Percentiles rank a stretch among this genome's conserved stretches.
Conservation (phyloP, 2,113 vertebrate species). For the Phalacrocorax pelagicus region DNA sequence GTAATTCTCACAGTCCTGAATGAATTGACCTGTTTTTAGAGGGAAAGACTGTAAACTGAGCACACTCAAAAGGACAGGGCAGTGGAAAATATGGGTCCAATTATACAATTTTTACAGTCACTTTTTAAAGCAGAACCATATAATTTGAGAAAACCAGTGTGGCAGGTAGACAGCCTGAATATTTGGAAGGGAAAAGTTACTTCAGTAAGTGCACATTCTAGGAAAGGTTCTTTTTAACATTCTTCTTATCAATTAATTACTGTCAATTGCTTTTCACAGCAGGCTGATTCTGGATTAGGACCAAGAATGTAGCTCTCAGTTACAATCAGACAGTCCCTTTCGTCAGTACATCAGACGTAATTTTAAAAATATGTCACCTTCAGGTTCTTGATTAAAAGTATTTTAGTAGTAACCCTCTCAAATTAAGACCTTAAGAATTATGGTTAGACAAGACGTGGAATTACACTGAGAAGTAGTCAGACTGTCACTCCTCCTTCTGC, state of each 20-base stretch:
- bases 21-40: not conserved
- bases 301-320: not conserved
- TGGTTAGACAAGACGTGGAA: not conserved
- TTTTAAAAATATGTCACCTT: not conserved
- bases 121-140: not conserved
- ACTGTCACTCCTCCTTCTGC: not conserved
- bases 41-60: not conserved
- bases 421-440: not conserved
- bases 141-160: not conserved
- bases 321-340: not conserved
- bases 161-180: not conserved
- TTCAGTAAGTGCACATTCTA: not conserved
- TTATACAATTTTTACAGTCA: not conserved
- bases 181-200: not conserved
- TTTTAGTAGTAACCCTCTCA: not conserved
- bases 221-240: not conserved
- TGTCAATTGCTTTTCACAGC: not conserved
- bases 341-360: rapidly evolving
- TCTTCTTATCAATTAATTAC: not conserved
- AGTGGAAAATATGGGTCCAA: not conserved
- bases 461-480: not conserved
- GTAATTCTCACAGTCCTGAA: not conserved
- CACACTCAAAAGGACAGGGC: not conserved
- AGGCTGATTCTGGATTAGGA: not conserved
- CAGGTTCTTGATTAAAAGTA: not conserved